Percentiles rank a stretch among this genome's conserved stretches.
Conservation (phyloP, 2,797 vertebrate species). For the Centroberyx gerrardi region DNA sequence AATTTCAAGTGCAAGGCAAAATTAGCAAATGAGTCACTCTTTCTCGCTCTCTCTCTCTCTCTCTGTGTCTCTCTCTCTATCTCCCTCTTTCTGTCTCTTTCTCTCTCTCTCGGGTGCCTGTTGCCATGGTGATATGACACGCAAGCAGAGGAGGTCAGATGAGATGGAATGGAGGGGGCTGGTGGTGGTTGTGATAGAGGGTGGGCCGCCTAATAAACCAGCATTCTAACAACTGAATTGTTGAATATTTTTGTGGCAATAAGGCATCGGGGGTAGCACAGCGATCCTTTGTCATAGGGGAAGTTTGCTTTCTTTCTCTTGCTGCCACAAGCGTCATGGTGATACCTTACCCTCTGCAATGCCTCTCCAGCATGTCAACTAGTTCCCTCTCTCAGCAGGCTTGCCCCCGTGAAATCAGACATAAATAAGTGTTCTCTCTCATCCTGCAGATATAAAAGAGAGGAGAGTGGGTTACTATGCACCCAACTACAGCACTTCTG, state of each 20-base stretch:
- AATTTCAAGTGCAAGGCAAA: constrained; percentile 79
- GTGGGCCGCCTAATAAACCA: constrained; percentile 73
- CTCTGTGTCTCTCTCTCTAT: constrained; percentile 8
- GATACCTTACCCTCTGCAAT: constrained; percentile 56
- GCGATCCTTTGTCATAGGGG: constrained; percentile 21
- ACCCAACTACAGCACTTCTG: background rate
- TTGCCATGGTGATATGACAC: constrained; percentile 86
- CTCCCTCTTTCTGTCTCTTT: constrained; percentile 38
- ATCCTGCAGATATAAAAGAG: constrained; percentile 41
- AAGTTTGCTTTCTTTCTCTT: constrained; percentile 55
- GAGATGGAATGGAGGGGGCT: constrained; percentile 75
- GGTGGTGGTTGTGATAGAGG: constrained; percentile 68
- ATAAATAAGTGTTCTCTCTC: constrained; percentile 52
- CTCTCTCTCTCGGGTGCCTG: constrained; percentile 76
- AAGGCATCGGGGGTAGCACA: constrained; percentile 28
- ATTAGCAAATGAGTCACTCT: constrained; percentile 81
- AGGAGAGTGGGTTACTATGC: constrained; percentile 12
- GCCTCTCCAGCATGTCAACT: constrained; percentile 67
- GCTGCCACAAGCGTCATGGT: constrained; percentile 34
- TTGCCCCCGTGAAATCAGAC: constrained; percentile 64
- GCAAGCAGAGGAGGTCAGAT: constrained; percentile 84
- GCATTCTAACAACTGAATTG: constrained; percentile 65
- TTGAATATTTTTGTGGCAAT: constrained; percentile 68
- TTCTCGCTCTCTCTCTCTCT: constrained; percentile 5
- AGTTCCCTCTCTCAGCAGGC: constrained; percentile 54